Percentiles rank a stretch among this genome's conserved stretches.
These are phyloP conservation scores for Lycocorax pyrrhopterus DNA, from an alignment of 2,113 vertebrate genomes.

Conservation along the genomic window DNA sequence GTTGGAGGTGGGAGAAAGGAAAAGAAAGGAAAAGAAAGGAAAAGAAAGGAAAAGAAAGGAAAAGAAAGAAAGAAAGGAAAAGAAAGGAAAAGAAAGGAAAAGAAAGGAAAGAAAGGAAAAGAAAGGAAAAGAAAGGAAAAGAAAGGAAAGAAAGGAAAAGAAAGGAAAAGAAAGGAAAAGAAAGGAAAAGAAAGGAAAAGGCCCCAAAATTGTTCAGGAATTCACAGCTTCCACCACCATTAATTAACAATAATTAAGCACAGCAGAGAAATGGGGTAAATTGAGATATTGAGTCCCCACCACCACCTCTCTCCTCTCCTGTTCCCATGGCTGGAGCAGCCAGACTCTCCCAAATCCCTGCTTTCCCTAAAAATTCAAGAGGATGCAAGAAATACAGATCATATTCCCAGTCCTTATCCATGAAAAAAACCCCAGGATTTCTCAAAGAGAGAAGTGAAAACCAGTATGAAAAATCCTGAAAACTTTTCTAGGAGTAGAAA, in stretches of 20 bases:
- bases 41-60: not conserved
- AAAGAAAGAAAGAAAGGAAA: not conserved
- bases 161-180: not conserved
- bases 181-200: not conserved
- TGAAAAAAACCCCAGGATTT: rapidly evolving
- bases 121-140: not conserved
- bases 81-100: not conserved
- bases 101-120: not conserved
- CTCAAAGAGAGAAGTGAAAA: not conserved
- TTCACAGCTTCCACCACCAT: rapidly evolving
- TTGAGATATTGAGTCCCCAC: rapidly evolving
- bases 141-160: not conserved
- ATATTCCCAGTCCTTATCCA: rapidly evolving
- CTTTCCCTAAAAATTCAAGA: not conserved
- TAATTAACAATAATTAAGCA: not conserved
- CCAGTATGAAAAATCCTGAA: rapidly evolving
- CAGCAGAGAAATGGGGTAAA: not conserved
- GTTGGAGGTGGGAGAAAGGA: rapidly evolving
- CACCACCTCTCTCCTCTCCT: not conserved
- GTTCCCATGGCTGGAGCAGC: not conserved
- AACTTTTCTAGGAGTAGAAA: not conserved
- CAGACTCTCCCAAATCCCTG: not conserved
- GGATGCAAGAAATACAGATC: rapidly evolving
- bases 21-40: not conserved
- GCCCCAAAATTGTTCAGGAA: rapidly evolving